Evolutionary conservation across 2,113 vertebrate genomes (phyloP), one percentile per base, ranked within the genome.

Genomic region (Antechinus flavipes): DNA sequence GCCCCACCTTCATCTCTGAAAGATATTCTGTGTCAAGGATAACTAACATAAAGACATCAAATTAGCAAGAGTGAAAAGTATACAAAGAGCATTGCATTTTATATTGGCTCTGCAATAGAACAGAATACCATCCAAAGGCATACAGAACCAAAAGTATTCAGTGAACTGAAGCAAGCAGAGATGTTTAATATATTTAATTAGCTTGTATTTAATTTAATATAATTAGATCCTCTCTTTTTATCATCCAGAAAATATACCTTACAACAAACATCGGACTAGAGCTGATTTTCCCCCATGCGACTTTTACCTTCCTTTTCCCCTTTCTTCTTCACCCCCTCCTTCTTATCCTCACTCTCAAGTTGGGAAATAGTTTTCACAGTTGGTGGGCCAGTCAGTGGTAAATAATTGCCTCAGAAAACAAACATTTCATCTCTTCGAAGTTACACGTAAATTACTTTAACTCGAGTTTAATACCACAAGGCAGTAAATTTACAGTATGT

Each of bases 321-420:
- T 22, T 90, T 26, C 27, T 90, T 50, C 47, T 30, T 23, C 25
- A 10, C 9, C 30, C 27, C 27, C 58, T 14, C 61, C 11, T 14
- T 68, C 12, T 35, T 68, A 68, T 61, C 25, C 30, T 93, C 42
- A 61, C 10, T 3, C 53, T 84, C 92, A 95, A 68, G 16, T 47
- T 93, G 54, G 90, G 93, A 47, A 94, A 54, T 27, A 61, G 96
- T 98, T 96, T 89, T 91, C 90, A 96, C 25, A 96, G 97, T 96
- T 98, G 93, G 94, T 93, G 97, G 54, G 91, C 96, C 96, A 98
- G 46, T 95, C 95, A 97, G 94, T 47, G 56, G 93, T 89, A 97
- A 95, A 96, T 95, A 94, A 84, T 97, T 97, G 96, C 94, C 97
- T 97, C 91, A 95, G 97, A 96, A 98, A 98, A 97, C 94, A 98